Base-by-base conservation (phyloP, 2,113 vertebrate genomes). In the Morone chrysops region DNA sequence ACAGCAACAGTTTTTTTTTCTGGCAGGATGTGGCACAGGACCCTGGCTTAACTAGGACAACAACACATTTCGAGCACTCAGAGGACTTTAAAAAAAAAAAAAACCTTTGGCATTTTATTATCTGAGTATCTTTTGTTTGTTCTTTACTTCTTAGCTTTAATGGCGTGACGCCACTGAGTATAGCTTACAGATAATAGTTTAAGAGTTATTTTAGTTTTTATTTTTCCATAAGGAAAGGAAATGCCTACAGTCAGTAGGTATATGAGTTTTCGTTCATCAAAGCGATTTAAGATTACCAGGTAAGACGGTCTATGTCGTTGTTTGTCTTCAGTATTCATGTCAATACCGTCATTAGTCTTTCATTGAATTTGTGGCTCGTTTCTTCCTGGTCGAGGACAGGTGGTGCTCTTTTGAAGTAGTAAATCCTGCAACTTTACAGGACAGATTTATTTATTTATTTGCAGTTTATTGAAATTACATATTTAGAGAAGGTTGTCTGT, bases 181-280 rank as follows among this genome's bases (percentile, higher is more conserved):
- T 3, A 65, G 40, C 10, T 72, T 14, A 11, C 13, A 61, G 18
- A 76, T 7, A 47, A 22, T 1, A 77, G 10, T 0, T 1, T 45
- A 1, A 50, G 31, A 31, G 31, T 31, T 31, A 31, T 50, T 13
- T 13, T n/a, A 63, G 25, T 61, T 60, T 8, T 47, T 71, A 16
- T 1, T 40, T 72, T 12, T 40, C 17, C 69, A 3, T 5, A 53
- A 51, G 36, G 3, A 25, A 53, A 83, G 83, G 87, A 83, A 80
- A 93, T 93, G 92, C 92, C 87, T 78, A 93, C 84, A 70, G 94
- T 95, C 71, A 83, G 88, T 79, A 91, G 95, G 81, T 95, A 94
- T 71, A 90, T 94, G 76, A 94, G 89, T 85, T 94, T 95, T n/a
- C 92, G 94, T 67, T 89, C 94, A 68, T 93, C 95, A 20, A 93